These are phyloP conservation scores for Morpho helenor DNA, from an alignment of 2,888 invertebrate genomes.

Conservation along the genomic window DNA sequence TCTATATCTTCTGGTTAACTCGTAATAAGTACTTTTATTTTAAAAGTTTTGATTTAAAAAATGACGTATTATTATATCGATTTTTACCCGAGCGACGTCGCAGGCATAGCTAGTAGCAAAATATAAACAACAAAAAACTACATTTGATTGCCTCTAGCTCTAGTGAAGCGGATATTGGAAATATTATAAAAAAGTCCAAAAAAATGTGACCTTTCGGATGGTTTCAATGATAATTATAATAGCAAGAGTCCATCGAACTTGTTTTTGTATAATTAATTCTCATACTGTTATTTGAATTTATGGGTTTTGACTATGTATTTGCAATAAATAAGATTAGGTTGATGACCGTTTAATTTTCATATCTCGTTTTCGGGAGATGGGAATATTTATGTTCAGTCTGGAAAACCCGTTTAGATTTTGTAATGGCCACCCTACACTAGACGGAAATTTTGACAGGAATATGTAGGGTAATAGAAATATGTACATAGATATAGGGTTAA, in stretches of 20 bases:
- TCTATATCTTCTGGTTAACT: too few species aligned
- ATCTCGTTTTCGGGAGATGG: background rate
- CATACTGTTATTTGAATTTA: constrained; percentile 8
- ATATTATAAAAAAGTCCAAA: constrained; percentile 1
- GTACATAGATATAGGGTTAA: too few species aligned
- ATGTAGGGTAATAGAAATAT: too few species aligned
- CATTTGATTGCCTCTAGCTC: background rate
- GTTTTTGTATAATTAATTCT: constrained; percentile 6
- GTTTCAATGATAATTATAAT: constrained; percentile 10
- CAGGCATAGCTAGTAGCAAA: too few species aligned
- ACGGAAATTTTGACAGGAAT: too few species aligned
- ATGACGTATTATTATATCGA: too few species aligned
- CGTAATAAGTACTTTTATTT: too few species aligned
- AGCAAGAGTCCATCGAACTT: constrained; percentile 7
- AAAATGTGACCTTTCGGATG: constrained; percentile 18
- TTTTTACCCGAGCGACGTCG: too few species aligned
- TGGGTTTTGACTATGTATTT: background rate
- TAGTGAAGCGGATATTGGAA: constrained; percentile 16
- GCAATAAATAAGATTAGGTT: constrained; percentile 4
- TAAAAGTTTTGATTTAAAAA: too few species aligned
- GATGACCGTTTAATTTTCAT: background rate
- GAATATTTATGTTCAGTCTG: background rate
- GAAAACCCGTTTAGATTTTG: too few species aligned
- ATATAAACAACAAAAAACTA: too few species aligned
- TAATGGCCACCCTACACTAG: too few species aligned